phyloP scores from a whole-genome alignment of 1,140 invertebrate genomes.

The Acyrthosiphon pisum region DNA sequence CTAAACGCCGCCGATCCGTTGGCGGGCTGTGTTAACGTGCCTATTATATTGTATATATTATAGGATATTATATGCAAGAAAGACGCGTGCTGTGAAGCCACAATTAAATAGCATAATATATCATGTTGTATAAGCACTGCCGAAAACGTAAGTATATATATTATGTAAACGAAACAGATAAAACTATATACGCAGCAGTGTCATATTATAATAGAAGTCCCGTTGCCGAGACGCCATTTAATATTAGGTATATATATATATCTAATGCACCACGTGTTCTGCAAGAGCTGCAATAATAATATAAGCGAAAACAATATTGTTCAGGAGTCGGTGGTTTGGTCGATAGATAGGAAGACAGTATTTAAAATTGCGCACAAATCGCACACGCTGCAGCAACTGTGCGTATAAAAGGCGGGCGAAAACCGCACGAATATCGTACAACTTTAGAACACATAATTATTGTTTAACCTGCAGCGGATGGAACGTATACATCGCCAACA shows the following conservation, averaged over 20 bases:
- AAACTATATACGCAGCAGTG: no score
- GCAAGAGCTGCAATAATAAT: background rate
- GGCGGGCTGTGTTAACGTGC: constrained; percentile 10
- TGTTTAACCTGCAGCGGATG: constrained; percentile 31
- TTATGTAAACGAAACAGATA: no score
- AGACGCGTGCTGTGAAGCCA: background rate
- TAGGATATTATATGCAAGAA: background rate
- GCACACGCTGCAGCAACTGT: background rate
- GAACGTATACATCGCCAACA: constrained; percentile 27
- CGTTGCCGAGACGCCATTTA: background rate
- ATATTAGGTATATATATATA: background rate
- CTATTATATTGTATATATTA: background rate
- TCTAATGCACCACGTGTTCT: background rate
- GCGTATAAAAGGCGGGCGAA: no score
- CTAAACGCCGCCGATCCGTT: constrained; percentile 33
- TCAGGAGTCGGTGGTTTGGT: background rate
- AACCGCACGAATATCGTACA: background rate
- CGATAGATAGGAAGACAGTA: background rate
- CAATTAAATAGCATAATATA: background rate
- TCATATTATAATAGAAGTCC: background rate
- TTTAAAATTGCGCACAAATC: background rate
- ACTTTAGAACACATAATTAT: no score
- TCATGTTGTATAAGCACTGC: background rate
- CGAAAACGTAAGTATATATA: background rate
- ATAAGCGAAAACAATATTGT: background rate